Conservation (phyloP, 2,113 vertebrate genomes). For the Silurus glanis region DNA sequence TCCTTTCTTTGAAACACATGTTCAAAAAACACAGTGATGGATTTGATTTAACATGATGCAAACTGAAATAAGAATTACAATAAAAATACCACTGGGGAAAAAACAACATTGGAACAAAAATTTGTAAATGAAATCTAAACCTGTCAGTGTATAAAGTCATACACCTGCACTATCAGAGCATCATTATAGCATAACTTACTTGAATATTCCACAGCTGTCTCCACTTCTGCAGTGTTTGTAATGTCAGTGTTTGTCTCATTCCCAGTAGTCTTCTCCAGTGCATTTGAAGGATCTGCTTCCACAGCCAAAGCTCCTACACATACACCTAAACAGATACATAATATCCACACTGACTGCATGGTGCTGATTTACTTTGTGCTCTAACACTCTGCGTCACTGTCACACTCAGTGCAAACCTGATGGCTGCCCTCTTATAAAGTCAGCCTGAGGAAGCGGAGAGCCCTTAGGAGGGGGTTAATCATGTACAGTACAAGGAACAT, state of each 20-base stretch:
- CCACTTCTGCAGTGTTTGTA: not conserved
- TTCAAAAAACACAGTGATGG: not conserved
- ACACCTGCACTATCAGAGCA: not conserved
- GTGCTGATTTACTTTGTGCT: slow-evolving; percentile 33
- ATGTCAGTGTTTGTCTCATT: slow-evolving; percentile 9
- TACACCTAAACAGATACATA: slow-evolving; percentile 32
- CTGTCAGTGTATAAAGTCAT: not conserved
- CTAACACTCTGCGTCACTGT: slow-evolving; percentile 10
- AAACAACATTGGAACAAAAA: not conserved
- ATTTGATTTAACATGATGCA: not conserved
- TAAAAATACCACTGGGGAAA: not conserved
- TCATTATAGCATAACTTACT: slow-evolving; percentile 22
- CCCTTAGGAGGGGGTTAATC: slow-evolving; percentile 33
- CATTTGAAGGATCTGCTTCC: slow-evolving; percentile 7
- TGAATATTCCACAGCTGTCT: slow-evolving; percentile 29
- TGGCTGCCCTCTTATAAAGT: slow-evolving; percentile 47
- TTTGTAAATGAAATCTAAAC: not conserved
- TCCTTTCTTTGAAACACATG: not conserved
- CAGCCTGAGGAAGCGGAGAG: slow-evolving; percentile 19
- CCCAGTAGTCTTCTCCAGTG: slow-evolving; percentile 11
- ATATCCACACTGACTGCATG: slow-evolving; percentile 42
- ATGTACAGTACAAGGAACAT: slow-evolving; percentile 57
- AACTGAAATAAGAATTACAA: not conserved
- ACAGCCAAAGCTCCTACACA: slow-evolving; percentile 36
- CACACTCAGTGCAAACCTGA: slow-evolving; percentile 41